Percentiles rank a stretch among this genome's conserved stretches.
phyloP scores from a whole-genome alignment of 2,888 invertebrate species.

The Dasysyrphus albostriatus region DNA sequence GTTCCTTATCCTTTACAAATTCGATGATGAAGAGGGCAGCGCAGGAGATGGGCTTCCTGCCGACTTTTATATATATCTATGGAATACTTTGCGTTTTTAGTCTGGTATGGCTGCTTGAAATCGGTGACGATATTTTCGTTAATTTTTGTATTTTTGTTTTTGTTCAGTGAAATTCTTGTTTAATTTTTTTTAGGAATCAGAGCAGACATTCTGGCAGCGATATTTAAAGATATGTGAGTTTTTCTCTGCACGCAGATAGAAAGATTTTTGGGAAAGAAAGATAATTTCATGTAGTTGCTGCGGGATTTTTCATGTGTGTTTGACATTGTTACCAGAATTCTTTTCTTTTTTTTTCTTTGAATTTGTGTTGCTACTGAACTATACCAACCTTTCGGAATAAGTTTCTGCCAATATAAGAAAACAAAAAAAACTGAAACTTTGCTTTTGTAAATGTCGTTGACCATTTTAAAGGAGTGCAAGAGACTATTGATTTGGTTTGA shows the following conservation, averaged over 20 bases:
- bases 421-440: not conserved
- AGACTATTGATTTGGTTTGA: constrained; percentile 18
- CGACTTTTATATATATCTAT: not conserved
- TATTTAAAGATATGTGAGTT: constrained; percentile 64
- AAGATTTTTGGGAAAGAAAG: constrained; percentile 23
- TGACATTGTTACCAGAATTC: constrained; percentile 47
- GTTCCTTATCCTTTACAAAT: constrained; percentile 9
- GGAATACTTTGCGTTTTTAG: constrained; percentile 65
- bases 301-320: constrained; percentile 51
- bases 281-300: constrained; percentile 34
- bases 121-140: constrained; percentile 44
- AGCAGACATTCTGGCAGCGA: constrained; percentile 76
- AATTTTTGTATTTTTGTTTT: too few species aligned
- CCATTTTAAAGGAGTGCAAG: constrained; percentile 27
- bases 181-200: constrained; percentile 51
- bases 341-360: constrained; percentile 10
- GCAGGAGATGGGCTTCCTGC: not conserved
- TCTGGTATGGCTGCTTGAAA: constrained; percentile 60
- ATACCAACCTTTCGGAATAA: constrained; percentile 25
- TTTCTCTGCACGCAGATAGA: constrained; percentile 63
- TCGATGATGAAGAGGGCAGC: not conserved
- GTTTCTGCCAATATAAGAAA: constrained; percentile 1
- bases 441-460: constrained; percentile 27
- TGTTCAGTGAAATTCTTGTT: constrained; percentile 8
- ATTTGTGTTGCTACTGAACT: constrained; percentile 6